Evolutionary conservation across 2,888 invertebrate species (phyloP).

Genomic region (Lycaena phlaeas): DNA sequence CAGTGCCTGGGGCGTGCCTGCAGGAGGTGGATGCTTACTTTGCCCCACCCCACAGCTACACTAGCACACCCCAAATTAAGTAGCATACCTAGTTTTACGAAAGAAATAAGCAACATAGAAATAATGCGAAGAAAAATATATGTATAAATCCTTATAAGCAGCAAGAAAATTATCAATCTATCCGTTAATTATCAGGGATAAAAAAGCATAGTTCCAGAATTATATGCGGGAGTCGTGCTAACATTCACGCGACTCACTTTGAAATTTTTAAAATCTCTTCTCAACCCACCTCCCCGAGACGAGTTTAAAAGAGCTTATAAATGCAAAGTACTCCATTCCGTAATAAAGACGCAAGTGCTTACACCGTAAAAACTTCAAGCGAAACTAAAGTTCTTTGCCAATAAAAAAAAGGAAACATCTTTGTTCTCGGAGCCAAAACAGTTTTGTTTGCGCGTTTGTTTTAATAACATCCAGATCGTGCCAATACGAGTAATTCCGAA

Average conservation of each 20-base stretch:
- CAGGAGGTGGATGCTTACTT: no score
- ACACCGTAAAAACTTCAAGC: slow-evolving; percentile 52
- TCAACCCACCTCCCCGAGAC: slow-evolving; percentile 21
- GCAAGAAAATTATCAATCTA: no score
- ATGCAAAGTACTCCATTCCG: slow-evolving; percentile 34
- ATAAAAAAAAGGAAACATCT: slow-evolving; percentile 47
- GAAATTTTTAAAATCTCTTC: slow-evolving; percentile 24
- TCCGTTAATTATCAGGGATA: no score
- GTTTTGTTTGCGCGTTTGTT: slow-evolving; percentile 56
- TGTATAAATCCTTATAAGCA: no score
- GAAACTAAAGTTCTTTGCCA: slow-evolving; percentile 34
- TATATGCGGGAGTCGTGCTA: slow-evolving; percentile 2
- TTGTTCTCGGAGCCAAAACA: slow-evolving; percentile 69
- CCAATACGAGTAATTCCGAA: not conserved
- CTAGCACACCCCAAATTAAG: no score
- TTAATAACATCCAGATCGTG: slow-evolving; percentile 38
- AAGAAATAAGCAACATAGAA: no score
- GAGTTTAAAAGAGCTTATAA: slow-evolving; percentile 30
- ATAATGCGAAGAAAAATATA: no score
- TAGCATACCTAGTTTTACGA: no score
- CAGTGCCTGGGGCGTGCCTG: no score
- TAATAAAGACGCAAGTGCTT: slow-evolving; percentile 38
- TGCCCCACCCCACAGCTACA: no score
- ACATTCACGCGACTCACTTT: slow-evolving; percentile 7
- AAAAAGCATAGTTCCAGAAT: no score